Base-by-base conservation (phyloP, 2,797 vertebrate species). In the Choloepus didactylus region DNA sequence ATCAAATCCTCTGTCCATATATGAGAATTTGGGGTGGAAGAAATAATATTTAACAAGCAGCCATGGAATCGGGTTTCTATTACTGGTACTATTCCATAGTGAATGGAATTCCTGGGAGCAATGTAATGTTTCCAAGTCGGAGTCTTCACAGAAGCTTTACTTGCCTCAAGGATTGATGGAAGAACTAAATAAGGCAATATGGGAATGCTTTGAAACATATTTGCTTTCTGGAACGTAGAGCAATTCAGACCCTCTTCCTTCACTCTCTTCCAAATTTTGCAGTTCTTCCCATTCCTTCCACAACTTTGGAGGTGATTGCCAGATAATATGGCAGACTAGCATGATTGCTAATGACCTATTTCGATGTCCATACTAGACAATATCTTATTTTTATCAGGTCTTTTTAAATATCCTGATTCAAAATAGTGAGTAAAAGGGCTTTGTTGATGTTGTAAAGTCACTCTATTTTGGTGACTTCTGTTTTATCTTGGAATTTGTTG, bases 311-410 rank as follows among this genome's bases (percentile, higher is more conserved):
- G 31, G 35, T 87, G 11, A 88, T 35, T 87, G 9, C 29, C 70
- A 41, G 7, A 12, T 73, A 69, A 75, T 27, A 23, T 38, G 21
- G 10, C 75, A 75, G 19, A 59, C 2, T 64, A 66, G 15, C 7
- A 69, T 64, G 9, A 64, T 76, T 84, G 35, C 21, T 72, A 73
- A 31, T 92, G 10, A 9, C 59, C 5, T 14, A 23, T 7, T 87
- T 21, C 81, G 46, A 46, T 92, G 5, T 12, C 49, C 6, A 62
- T 70, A 49, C 7, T 66, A 75, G 11, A 62, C 0, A 27, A 15
- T 87, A 46, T 67, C 60, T 95, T 64, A 72, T 76, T 86, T 95
- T 85, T 27, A 67, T 85, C 25, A 93, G 21, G 64, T 59, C 1
- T 7, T 87, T 60, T 44, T 60, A 38, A 38, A 44, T 80, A 93